These are phyloP conservation scores for Apis dorsata DNA, from an alignment of 1,140 invertebrate genomes.

Conservation along the genomic window DNA sequence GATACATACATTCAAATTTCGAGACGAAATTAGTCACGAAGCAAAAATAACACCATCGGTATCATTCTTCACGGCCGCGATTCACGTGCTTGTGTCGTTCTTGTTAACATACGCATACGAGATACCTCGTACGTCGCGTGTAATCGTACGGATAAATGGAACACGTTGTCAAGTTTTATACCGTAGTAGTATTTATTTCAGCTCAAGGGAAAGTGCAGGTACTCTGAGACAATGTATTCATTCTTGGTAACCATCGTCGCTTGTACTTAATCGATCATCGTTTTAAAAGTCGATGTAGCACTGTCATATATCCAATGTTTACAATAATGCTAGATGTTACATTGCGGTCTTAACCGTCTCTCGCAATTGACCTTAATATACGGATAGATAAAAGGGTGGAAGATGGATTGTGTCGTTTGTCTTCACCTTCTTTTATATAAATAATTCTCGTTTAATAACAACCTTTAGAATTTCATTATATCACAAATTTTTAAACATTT, in stretches of 20 bases:
- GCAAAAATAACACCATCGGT: not conserved
- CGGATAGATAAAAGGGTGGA: not conserved
- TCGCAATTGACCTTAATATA: not conserved
- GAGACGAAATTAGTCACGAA: not conserved
- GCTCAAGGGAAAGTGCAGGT: not conserved
- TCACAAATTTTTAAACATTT: no score
- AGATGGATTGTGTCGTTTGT: conserved; percentile 4
- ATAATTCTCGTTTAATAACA: not conserved
- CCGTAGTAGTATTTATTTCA: not conserved
- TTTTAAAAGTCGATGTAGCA: not conserved
- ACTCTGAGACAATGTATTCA: not conserved
- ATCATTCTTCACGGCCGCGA: not conserved
- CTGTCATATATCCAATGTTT: conserved; percentile 11
- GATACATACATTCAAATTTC: not conserved
- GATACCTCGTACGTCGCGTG: not conserved
- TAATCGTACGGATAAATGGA: not conserved
- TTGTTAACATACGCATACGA: not conserved
- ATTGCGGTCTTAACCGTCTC: not conserved
- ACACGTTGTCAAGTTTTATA: not conserved
- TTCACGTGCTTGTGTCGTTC: not conserved
- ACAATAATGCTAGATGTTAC: conserved; percentile 5
- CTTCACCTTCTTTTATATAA: no score
- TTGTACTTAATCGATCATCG: conserved; percentile 15
- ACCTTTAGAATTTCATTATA: no score
- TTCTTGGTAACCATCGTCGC: conserved; percentile 16